These are phyloP conservation scores for Tigriopus japonicus DNA, from an alignment of 1,140 invertebrate genomes.

Conservation along the genomic window DNA sequence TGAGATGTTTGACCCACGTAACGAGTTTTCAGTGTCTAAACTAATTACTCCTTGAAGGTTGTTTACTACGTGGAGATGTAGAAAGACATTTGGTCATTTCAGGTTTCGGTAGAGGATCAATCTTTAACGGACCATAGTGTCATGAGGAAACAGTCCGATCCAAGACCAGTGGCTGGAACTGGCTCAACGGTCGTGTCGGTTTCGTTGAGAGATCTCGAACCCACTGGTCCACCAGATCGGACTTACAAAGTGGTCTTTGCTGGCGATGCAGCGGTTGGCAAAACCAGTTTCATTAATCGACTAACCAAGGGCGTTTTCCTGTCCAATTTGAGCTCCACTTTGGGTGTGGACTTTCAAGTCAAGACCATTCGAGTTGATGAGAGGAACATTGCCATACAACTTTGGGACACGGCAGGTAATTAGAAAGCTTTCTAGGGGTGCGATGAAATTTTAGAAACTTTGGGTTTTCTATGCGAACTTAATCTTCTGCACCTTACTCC, in stretches of 20 bases:
- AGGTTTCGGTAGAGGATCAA: slow-evolving; percentile 5
- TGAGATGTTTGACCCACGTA: background rate
- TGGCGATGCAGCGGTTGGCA: slow-evolving; percentile 45
- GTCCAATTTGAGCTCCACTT: slow-evolving; percentile 36
- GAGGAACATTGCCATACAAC: slow-evolving; percentile 37
- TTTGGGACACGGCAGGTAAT: slow-evolving; percentile 42
- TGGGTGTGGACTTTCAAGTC: slow-evolving; percentile 45
- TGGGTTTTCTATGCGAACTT: too few relatives aligned
- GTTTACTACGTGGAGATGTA: background rate
- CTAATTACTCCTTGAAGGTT: slow-evolving; percentile 5
- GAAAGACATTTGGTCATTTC: background rate
- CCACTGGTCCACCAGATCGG: slow-evolving; percentile 31
- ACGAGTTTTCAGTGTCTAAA: slow-evolving; percentile 16
- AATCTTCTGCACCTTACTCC: too few relatives aligned
- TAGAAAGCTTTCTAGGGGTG: background rate
- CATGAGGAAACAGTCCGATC: too few relatives aligned
- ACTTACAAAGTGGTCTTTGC: slow-evolving; percentile 44
- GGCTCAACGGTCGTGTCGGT: background rate
- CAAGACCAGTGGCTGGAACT: background rate
- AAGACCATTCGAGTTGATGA: slow-evolving; percentile 40
- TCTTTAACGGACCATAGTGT: background rate
- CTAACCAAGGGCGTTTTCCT: slow-evolving; percentile 39
- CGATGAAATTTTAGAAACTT: too few relatives aligned
- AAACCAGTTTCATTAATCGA: slow-evolving; percentile 42
- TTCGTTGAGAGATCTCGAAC: slow-evolving; percentile 19